Base-by-base conservation (phyloP, 2,888 invertebrate species). In the Torymus tubicola region DNA sequence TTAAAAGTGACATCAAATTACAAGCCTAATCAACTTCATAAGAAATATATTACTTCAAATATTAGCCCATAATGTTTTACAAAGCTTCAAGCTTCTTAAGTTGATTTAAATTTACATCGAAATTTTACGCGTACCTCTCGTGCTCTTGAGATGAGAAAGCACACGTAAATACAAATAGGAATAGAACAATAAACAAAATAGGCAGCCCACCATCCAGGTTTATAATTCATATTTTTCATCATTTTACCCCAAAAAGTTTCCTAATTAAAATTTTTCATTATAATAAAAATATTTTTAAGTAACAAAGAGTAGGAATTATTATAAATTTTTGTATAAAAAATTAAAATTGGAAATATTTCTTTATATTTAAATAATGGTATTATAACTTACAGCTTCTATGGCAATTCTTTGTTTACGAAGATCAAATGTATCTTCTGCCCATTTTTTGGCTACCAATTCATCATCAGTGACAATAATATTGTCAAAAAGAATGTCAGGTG, bases 391-490 rank as follows among this genome's bases (percentile, higher is more conserved):
- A 87, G 95, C 94, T 87, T 96, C 96, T 83, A 93, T 93, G 79
- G 96, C 95, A 76, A 97, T 94, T 90, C 95, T 95, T 87, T 94
- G 94, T 3, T 94, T 93, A 89, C 99, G 99, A 80, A 97, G 92
- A 81, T 94, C 94, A 92, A 96, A 99, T 0, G 97, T 97, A 83
- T 95, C 94, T 55, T 93, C 92, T 0, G 98, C 96, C 94, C 96
- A 98, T 74, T 94, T 93, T 31, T 94, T 93, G 0, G 98, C 97
- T 0, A 95, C 93, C 0, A 91, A 92, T 79, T 93, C 92, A 87
- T 96, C 95, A 90, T 99, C 97, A 0, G 98, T 96, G 80, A 99
- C 93, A 81, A 99, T 92, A 76, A 99, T 93, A 92, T 99, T 99
- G 92, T 99, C 99, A 92, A 99, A 99, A 79, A 98, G 92, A 86